Percentiles rank a stretch among this genome's conserved stretches.
phyloP scores from a whole-genome alignment of 2,888 invertebrate genomes.

The Parthenolecanium corni region DNA sequence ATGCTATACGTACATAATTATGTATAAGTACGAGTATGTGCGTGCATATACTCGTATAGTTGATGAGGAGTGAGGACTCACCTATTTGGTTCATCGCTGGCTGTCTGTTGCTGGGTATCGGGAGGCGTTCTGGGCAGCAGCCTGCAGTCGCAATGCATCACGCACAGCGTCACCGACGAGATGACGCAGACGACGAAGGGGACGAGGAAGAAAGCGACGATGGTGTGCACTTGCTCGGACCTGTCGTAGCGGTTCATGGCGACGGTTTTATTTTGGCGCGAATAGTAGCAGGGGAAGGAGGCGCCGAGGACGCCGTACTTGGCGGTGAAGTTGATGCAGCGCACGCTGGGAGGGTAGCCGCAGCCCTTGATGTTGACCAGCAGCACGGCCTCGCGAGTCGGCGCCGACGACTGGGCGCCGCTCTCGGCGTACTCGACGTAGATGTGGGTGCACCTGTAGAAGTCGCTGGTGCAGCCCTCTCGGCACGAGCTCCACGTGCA shows the following conservation, averaged over 20 bases:
- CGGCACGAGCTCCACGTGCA: constrained; percentile 70
- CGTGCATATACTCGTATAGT: no score
- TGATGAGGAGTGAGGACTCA: no score
- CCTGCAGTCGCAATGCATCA: constrained; percentile 76
- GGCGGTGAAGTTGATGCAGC: constrained; percentile 62
- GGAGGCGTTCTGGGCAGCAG: constrained; percentile 3
- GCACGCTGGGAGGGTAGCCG: constrained; percentile 65
- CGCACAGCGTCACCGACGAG: constrained; percentile 71
- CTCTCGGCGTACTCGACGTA: constrained; percentile 42
- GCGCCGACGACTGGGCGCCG: constrained; percentile 31
- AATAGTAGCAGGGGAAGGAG: constrained; percentile 55
- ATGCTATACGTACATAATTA: no score
- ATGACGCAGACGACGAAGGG: constrained; percentile 73
- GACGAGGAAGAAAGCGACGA: constrained; percentile 70
- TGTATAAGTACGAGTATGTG: no score
- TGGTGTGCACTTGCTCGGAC: constrained; percentile 67
- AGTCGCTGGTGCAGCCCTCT: constrained; percentile 70
- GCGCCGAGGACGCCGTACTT: constrained; percentile 58
- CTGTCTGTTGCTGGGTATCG: background rate
- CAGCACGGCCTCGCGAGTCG: constrained; percentile 49
- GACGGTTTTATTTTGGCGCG: constrained; percentile 65
- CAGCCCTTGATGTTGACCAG: constrained; percentile 74
- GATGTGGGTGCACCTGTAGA: constrained; percentile 55
- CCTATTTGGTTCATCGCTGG: constrained; percentile 18
- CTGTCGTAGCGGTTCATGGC: constrained; percentile 73